Base-by-base conservation (phyloP, 2,797 vertebrate genomes). In the Pseudochromis fuscus region DNA sequence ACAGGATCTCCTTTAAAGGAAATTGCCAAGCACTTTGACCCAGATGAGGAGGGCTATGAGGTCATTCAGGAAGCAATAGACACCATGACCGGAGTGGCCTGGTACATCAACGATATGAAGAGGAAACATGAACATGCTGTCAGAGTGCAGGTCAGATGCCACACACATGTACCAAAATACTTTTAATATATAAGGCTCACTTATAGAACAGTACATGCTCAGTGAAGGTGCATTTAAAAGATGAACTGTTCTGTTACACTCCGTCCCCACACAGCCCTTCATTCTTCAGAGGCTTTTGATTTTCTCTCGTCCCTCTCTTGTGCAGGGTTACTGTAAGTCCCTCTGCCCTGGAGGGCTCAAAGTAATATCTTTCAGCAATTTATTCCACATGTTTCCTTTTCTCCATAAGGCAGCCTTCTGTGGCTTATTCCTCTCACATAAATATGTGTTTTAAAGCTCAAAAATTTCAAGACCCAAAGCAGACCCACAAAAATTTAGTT, bases 81-180 rank as follows among this genome's bases (percentile, higher is more conserved):
- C 91, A 99, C 96, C 85, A 99, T 99, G 98, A 99, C 97, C 0
- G 95, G 96, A 0, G 97, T 99, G 77, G 98, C 97, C 74, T 98
- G 96, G 97, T 98, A 98, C 93, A 99, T 99, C 91, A 99, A 99
- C 0, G 97, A 98, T 70, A 99, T 99, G 98, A 99, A 99, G 93
- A 95, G 98, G 90, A 97, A 97, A 53, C 98, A 99, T 0, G 98
- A 99, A 62, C 98, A 99, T 0, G 97, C 98, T 0, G 96, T 99
- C 81, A 94, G 97, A 68, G 95, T 97, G 60, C 97, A 99, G 97
- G 97, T 99, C 52, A 88, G 89, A 7, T 7, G 12, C 35, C 13
- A 23, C 2, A 5, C 24, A 35, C 27, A 9, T 4, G 33, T 33
- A 33, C 7, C 45, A n/a, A 16, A 13, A 25, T 30, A 16, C 19